phyloP scores from a whole-genome alignment of 2,113 vertebrate species.

The Podiceps cristatus region DNA sequence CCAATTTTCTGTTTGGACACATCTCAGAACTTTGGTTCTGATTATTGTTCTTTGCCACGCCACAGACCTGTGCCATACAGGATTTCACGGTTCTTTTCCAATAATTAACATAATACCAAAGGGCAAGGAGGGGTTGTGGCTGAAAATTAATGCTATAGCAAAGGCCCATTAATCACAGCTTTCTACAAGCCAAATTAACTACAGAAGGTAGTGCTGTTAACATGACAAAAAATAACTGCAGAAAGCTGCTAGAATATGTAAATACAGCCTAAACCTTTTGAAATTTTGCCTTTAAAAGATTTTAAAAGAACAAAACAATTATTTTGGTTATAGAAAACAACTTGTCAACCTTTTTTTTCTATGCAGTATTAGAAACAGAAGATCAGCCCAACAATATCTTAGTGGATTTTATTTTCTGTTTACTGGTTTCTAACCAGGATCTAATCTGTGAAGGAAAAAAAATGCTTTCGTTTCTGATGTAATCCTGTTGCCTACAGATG shows the following conservation, averaged over 20 bases:
- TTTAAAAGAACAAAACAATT: conserved; percentile 36
- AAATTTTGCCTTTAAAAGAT: conserved; percentile 17
- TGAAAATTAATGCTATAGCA: conserved; percentile 61
- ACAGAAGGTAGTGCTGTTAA: conserved; percentile 67
- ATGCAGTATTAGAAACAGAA: conserved; percentile 42
- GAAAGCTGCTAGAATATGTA: conserved; percentile 62
- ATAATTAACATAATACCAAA: conserved; percentile 60
- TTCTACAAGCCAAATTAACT: conserved; percentile 55
- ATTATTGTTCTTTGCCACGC: not conserved
- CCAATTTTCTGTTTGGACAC: not conserved
- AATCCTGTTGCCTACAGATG: not conserved
- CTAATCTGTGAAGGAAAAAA: conserved; percentile 41
- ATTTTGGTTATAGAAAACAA: conserved; percentile 39
- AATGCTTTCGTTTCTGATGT: not conserved
- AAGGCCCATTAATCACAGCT: conserved; percentile 63
- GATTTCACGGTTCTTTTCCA: conserved; percentile 62
- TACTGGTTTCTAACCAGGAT: conserved; percentile 39
- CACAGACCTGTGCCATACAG: not conserved
- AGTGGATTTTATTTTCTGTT: conserved; percentile 7
- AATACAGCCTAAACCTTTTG: conserved; percentile 37
- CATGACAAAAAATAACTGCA: conserved; percentile 60
- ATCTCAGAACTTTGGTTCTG: conserved; percentile 22
- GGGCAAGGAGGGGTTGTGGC: conserved; percentile 1
- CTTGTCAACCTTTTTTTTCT: not conserved
- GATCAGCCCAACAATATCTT: not conserved